Conservation (phyloP, 1,140 invertebrate species). For the Gerris buenoi region DNA sequence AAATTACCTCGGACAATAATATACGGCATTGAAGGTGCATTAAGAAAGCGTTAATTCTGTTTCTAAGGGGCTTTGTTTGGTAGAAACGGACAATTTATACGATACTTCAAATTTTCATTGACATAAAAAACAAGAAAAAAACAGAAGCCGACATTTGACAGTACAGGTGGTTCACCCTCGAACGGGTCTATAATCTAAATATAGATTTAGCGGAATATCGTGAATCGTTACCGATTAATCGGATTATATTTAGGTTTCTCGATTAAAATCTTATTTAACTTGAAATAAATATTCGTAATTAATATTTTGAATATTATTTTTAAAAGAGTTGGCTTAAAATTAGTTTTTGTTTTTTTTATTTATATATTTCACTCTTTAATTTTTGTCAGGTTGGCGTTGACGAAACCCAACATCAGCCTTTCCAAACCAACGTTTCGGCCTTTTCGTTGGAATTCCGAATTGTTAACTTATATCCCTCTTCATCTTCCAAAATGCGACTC, state of each 20-base stretch:
- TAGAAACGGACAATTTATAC: not conserved
- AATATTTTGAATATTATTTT: too few species aligned
- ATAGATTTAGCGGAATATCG: too few species aligned
- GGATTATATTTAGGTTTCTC: too few species aligned
- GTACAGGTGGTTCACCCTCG: not conserved
- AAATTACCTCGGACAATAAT: conserved; percentile 73
- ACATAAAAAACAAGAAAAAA: not conserved
- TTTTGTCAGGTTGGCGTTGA: not conserved
- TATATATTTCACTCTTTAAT: not conserved
- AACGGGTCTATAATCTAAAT: too few species aligned
- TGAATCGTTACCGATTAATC: too few species aligned
- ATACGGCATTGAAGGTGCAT: conserved; percentile 50
- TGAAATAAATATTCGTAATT: too few species aligned
- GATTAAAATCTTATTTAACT: too few species aligned
- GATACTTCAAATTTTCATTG: not conserved
- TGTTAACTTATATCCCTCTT: conserved; percentile 11
- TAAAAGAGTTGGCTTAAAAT: too few species aligned
- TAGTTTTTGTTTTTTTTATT: too few species aligned
- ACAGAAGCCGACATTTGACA: not conserved
- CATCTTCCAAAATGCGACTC: conserved; percentile 78
- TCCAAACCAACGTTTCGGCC: not conserved
- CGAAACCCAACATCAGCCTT: not conserved
- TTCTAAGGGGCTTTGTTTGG: not conserved
- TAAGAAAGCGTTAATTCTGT: not conserved
- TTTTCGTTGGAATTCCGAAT: not conserved